These are phyloP conservation scores for Distichodus sexfasciatus DNA, from an alignment of 2,797 vertebrate species.

Conservation along the genomic window DNA sequence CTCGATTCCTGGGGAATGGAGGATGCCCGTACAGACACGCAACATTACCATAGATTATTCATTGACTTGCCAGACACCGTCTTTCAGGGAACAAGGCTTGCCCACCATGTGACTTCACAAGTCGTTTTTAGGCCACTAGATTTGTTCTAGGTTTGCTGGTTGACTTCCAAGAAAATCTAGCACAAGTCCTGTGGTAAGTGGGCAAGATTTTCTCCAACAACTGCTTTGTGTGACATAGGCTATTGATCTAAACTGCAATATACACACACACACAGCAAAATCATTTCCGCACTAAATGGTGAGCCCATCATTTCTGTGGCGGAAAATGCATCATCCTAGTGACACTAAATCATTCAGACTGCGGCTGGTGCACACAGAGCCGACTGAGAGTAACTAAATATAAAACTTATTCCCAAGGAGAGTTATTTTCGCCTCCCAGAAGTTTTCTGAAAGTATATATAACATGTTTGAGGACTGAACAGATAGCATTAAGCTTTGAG, in stretches of 20 bases:
- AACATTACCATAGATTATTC: constrained; percentile 61
- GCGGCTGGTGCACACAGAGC: background rate
- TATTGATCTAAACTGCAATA: constrained; percentile 9
- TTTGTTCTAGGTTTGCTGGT: background rate
- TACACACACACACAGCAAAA: constrained; percentile 8
- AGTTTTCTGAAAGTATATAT: too few species aligned
- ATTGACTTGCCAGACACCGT: constrained; percentile 47
- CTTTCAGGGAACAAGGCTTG: constrained; percentile 30
- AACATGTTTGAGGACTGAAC: background rate
- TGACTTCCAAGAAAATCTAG: background rate
- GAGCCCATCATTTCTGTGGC: constrained; percentile 1
- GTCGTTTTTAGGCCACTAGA: constrained; percentile 5
- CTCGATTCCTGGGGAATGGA: constrained; percentile 38
- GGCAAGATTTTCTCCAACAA: too few species aligned
- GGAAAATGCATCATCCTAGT: background rate
- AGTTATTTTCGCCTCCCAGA: too few species aligned
- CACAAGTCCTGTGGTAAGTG: background rate
- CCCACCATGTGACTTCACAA: constrained; percentile 3
- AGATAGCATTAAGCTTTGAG: background rate
- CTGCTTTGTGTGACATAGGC: too few species aligned
- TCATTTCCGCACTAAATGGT: constrained; percentile 22
- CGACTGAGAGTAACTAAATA: background rate
- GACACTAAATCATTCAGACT: background rate
- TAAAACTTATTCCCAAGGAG: background rate
- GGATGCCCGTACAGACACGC: constrained; percentile 46